Evolutionary conservation across 2,888 invertebrate genomes (phyloP), one percentile per base, ranked within the genome.

Genomic region (Hymenopus coronatus): DNA sequence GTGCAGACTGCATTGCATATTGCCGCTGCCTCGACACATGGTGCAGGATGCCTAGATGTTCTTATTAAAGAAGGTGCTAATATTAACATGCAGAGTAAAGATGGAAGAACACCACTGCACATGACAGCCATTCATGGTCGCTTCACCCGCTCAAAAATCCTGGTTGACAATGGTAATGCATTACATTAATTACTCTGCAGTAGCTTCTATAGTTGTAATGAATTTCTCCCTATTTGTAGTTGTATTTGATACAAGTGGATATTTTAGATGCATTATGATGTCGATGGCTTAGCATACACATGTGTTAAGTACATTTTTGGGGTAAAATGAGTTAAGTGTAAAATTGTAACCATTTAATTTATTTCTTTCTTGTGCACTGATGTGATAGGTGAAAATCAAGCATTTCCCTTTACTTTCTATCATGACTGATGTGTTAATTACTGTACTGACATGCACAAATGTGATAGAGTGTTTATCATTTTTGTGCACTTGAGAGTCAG

Each of bases 91-190:
- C 94, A 94, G 91, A 95, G 94, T 90, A 92, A 93, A 88, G 95
- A 95, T 91, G 95, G 95, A 0, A 93, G 95, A 87, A 95, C 95
- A 6, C 94, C 96, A 1, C 93, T 96, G 83, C 96, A 96, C 91
- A 95, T 96, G 95, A 95, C 95, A n/a, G 95, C 96, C 12, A 94
- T 95, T 91, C 95, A 95, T 92, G 96, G 96, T 30, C 93, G 95
- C 91, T 95, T 95, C 91, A 95, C 95, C 1, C 93, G 95, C 88
- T 95, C 96, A 84, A 95, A 95, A 92, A 94, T 94, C 84, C 93
- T 96, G 87, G 94, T 96, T 28, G 95, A 95, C 92, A 94, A 94
- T 91, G 95, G 95, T 93, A 93, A 92, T 89, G 90, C 25, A 6
- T 40, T 70, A 70, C 4, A 70, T 20, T 70, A 20, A 25, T 70